Evolutionary conservation across 2,797 vertebrate species (phyloP), one percentile per base, ranked within the genome.

Genomic region (Lophotriccus pileatus): DNA sequence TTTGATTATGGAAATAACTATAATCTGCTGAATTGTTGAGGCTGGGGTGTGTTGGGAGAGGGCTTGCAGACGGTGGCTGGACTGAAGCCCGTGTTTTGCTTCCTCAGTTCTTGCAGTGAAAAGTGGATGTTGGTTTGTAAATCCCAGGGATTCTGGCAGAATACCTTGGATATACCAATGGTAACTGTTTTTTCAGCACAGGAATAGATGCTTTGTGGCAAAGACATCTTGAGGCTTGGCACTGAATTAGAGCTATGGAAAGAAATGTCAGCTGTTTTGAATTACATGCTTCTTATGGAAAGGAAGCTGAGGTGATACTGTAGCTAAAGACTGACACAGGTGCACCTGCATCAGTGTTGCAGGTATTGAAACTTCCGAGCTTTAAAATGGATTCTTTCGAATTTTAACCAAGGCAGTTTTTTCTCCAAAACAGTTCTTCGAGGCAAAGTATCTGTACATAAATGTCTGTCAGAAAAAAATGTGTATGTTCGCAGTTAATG

Each of bases 61-160:
- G 75, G 11, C 8, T 21, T 0, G 0, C 17, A 21, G 47, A 9
- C 0, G 0, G n/a, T 64, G 10, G 3, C 64, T 62, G 25, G 49
- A 23, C 46, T 5, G 2, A 59, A 83, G 32, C 30, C 14, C 18
- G 7, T 21, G 34, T 46, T 24, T 55, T 55, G 9, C 9, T 66
- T 62, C 30, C 82, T 52, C 49, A 32, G 1, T 55, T 68, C 68
- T 77, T 84, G 19, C 63, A 69, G 39, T 19, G 37, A n/a, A 43
- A 64, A 60, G 37, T 6, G 39, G 43, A 32, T 0, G 2, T 30
- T 50, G 17, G 19, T 49, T 46, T 84, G 63, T 77, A 60, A 64
- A 21, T 64, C 6, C 11, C 20, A 4, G 32, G 30, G 37, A 44
- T 67, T 55, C 72, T n/a, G 18, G n/a, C 21, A 59, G 44, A 73